Evolutionary conservation across 37 sponge, comb jelly and placozoan species (phyloP).

Genomic region (Haliclona indistincta): DNA sequence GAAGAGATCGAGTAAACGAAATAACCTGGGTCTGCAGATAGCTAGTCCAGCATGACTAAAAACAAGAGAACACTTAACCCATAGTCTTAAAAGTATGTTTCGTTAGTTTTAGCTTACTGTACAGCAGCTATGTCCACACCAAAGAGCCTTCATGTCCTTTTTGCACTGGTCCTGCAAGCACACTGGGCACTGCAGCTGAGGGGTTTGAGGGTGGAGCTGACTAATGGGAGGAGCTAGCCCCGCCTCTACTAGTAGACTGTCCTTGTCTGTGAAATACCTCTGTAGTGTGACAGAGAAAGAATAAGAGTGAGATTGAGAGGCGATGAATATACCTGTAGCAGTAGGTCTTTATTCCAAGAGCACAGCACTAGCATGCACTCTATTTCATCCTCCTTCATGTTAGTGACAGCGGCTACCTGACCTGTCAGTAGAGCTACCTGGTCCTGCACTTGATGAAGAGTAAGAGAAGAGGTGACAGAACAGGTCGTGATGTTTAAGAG

Average conservation of each 20-base stretch:
- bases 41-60: slow-evolving; percentile 44
- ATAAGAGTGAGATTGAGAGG: not conserved
- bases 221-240: slow-evolving; percentile 9
- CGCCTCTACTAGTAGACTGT: slow-evolving; percentile 11
- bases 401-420: slow-evolving; percentile 25
- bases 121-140: slow-evolving; percentile 61
- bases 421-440: slow-evolving; percentile 8
- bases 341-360: slow-evolving; percentile 67
- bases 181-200: slow-evolving; percentile 22
- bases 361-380: slow-evolving; percentile 50
- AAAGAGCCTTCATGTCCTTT: slow-evolving; percentile 12
- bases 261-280: slow-evolving; percentile 25
- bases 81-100: not conserved
- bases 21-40: slow-evolving; percentile 34
- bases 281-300: not conserved
- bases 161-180: slow-evolving; percentile 8
- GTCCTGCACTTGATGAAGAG: slow-evolving; percentile 23
- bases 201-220: not conserved
- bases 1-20: slow-evolving; percentile 1
- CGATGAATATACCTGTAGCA: slow-evolving; percentile 17
- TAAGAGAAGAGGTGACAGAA: slow-evolving; percentile 11
- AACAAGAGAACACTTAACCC: not conserved
- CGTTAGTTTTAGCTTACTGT: slow-evolving; percentile 10
- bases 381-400: slow-evolving; percentile 6
- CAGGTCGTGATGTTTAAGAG: slow-evolving; percentile 24